phyloP scores from a whole-genome alignment of 1,140 invertebrate species.

The Ceratosolen fusciceps region DNA sequence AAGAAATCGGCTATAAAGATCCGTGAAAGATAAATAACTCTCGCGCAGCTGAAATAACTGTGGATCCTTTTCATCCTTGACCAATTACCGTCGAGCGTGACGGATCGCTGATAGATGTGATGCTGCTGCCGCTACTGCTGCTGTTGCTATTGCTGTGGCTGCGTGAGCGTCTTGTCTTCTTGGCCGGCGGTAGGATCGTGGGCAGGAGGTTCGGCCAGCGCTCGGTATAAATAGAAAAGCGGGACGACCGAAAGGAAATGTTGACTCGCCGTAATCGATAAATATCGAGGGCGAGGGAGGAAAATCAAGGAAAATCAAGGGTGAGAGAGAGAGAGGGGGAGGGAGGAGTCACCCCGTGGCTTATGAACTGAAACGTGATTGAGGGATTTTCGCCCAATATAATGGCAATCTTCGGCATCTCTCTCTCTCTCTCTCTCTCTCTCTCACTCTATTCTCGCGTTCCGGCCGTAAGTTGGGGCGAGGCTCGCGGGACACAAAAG shows the following conservation, averaged over 20 bases:
- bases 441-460: neutral
- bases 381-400: slow-evolving; percentile 26
- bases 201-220: too few relatives aligned
- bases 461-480: slow-evolving; percentile 10
- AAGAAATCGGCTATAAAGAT: neutral
- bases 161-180: too few relatives aligned
- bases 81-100: slow-evolving; percentile 32
- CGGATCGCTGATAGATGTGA: slow-evolving; percentile 23
- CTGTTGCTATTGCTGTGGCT: too few relatives aligned
- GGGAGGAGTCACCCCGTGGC: neutral
- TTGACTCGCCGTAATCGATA: slow-evolving; percentile 22
- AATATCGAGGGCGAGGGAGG: slow-evolving; percentile 8
- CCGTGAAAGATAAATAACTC: neutral
- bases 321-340: neutral
- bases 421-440: neutral
- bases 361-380: slow-evolving; percentile 36
- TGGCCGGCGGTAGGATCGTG: too few relatives aligned
- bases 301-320: neutral
- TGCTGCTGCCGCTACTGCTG: neutral
- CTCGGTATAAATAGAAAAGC: neutral
- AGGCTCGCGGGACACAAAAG: neutral
- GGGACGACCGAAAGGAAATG: slow-evolving; percentile 1
- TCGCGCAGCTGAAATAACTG: slow-evolving; percentile 27
- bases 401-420: neutral
- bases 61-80: slow-evolving; percentile 4